phyloP scores from a whole-genome alignment of 2,113 vertebrate species.

The Thunnus maccoyii region DNA sequence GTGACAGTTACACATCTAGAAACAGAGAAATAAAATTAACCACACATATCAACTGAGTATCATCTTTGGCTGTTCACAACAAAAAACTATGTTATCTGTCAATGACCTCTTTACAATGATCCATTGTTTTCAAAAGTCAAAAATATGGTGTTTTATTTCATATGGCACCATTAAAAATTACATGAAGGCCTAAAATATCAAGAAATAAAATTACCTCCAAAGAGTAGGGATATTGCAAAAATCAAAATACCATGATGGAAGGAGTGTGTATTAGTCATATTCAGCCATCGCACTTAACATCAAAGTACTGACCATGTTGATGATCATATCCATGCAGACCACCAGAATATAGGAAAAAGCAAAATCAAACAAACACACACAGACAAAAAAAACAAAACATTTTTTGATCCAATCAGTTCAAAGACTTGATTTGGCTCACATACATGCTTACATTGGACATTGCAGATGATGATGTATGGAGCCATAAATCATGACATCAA shows the following conservation, averaged over 20 bases:
- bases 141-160: background rate
- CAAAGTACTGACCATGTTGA: constrained; percentile 23
- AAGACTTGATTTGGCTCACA: constrained; percentile 34
- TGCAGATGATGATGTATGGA: background rate
- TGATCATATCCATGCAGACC: constrained; percentile 49
- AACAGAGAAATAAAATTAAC: constrained; percentile 1
- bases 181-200: constrained; percentile 26
- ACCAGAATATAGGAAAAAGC: constrained; percentile 14
- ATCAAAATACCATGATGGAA: background rate
- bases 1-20: background rate
- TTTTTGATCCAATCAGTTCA: constrained; percentile 28
- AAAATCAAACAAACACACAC: background rate
- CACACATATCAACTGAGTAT: background rate
- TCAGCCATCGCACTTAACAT: background rate
- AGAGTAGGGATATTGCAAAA: background rate
- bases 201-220: background rate
- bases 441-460: constrained; percentile 28
- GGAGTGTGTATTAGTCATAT: background rate
- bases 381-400: background rate
- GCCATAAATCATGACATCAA: constrained; percentile 33
- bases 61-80: constrained; percentile 34
- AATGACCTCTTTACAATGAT: background rate
- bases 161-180: constrained; percentile 17
- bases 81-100: constrained; percentile 11
- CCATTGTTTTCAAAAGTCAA: background rate